Base-by-base conservation (phyloP, 2,888 invertebrate genomes). In the Hipparchia semele region DNA sequence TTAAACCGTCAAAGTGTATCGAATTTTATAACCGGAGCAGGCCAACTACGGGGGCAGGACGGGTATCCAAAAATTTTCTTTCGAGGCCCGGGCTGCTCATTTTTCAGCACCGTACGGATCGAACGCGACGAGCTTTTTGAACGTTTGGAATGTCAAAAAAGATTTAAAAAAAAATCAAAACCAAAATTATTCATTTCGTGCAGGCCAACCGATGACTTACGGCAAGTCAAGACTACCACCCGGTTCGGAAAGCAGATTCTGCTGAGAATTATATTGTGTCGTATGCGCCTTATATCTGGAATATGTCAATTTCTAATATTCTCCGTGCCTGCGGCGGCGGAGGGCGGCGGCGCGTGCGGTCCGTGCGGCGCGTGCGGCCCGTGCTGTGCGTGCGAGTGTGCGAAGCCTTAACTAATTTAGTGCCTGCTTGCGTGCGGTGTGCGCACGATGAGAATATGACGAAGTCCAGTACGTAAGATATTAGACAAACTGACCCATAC, bases 391-490 rank as follows among this genome's bases (percentile, higher is more conserved):
- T 39, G 5, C 39, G 39, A 5, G 39, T 49, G 49, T 49, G 49
- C 49, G 49, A 6, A 8, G 49, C 49, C 49, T 49, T 49, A 49
- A 49, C 49, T 23, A 23, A 3, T 13, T 8, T 8, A 58, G 2
- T 23, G 58, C 7, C 8, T 8, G 58, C 23, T 58, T 58, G 23
- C 23, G 23, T 58, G 23, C 58, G 58, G 23, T 23, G 23, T 0
- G 8, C 13, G 8, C 56, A 13, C 23, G 23, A 23, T 23, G 23
- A 23, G 23, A 39, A 39, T 39, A 60, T 60, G 12, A 62, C 46
- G 4, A 62, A 46, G 62, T 62, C 62, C 60, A 12, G 45, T 45
- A 12, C n/a, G 60, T 39, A 61, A 61, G 60, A 61, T 61, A 61
- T n/a, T 45, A 12, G 45, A 12, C 39, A 45, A 12, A 45, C 45